A percentile compares a stretch with the other conserved stretches of the same genome.
Evolutionary conservation across 1,140 invertebrate species (phyloP).

Genomic region (Danaus melanippus): DNA sequence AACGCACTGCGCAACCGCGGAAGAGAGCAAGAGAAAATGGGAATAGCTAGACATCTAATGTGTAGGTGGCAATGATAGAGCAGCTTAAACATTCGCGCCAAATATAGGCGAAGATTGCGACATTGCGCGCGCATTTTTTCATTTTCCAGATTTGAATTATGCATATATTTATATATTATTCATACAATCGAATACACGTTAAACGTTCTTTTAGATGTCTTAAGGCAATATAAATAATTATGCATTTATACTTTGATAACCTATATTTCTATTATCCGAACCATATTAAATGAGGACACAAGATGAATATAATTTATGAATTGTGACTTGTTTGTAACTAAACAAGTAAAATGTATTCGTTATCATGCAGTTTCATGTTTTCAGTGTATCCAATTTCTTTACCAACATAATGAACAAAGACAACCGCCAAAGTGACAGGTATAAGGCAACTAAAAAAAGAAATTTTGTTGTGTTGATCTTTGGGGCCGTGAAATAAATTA

Average conservation of each 20-base stretch:
- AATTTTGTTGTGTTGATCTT: conserved; percentile 66
- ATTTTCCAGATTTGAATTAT: conserved; percentile 18
- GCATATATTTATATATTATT: not conserved
- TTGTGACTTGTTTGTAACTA: too few relatives aligned
- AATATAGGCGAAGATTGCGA: conserved; percentile 17
- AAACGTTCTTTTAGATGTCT: too few relatives aligned
- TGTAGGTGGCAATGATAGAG: conserved; percentile 14
- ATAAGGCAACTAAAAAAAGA: conserved; percentile 47
- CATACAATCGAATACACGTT: conserved; percentile 10
- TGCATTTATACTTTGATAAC: too few relatives aligned
- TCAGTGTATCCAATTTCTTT: conserved; percentile 15
- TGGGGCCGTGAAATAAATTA: conserved; percentile 69
- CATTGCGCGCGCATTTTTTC: conserved; percentile 19
- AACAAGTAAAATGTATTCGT: too few relatives aligned
- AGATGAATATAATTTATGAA: too few relatives aligned
- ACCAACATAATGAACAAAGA: conserved; percentile 25
- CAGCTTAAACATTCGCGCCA: conserved; percentile 21
- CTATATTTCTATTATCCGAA: too few relatives aligned
- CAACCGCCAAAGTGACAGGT: conserved; percentile 22
- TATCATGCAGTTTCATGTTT: not conserved
- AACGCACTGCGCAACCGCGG: conserved; percentile 29
- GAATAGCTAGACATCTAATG: conserved; percentile 7
- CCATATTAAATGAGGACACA: too few relatives aligned
- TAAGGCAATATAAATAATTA: too few relatives aligned
- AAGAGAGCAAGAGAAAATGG: conserved; percentile 13